A percentile compares a stretch with the other conserved stretches of the same genome.
phyloP scores from a whole-genome alignment of 2,113 vertebrate genomes.

The Alces alces region DNA sequence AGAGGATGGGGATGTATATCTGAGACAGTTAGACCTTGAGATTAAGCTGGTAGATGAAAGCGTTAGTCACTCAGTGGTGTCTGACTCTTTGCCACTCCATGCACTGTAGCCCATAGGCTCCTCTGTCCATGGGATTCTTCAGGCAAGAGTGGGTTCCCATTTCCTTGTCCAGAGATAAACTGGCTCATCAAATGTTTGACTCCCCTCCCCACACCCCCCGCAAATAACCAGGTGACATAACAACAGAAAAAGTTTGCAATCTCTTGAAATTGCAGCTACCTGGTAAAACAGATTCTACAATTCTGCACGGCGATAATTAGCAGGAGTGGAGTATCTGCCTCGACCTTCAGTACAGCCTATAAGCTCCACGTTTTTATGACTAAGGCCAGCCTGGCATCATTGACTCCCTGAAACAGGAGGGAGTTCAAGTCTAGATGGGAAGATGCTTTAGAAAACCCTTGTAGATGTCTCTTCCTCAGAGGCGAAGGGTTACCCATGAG shows the following conservation, averaged over 20 bases:
- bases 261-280: neutral
- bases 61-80: neutral
- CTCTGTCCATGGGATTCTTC: neutral
- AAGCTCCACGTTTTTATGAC: rapidly evolving
- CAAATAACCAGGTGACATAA: neutral
- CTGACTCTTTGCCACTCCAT: neutral
- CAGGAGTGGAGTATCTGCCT: no score
- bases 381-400: rapidly evolving
- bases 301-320: rapidly evolving
- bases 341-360: rapidly evolving
- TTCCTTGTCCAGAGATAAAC: neutral
- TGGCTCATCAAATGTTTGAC: neutral
- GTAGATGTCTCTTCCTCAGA: rapidly evolving
- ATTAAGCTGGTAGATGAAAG: neutral
- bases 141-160: neutral
- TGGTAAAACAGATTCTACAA: rapidly evolving
- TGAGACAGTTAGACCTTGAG: neutral
- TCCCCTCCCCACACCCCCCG: rapidly evolving
- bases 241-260: neutral
- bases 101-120: neutral
- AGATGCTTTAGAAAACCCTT: neutral
- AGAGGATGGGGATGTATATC: neutral
- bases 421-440: neutral
- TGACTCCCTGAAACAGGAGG: rapidly evolving
- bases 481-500: neutral